Evolutionary conservation across 1,140 invertebrate genomes (phyloP), one percentile per base, ranked within the genome.

Genomic region (Drosophila sturtevanti): DNA sequence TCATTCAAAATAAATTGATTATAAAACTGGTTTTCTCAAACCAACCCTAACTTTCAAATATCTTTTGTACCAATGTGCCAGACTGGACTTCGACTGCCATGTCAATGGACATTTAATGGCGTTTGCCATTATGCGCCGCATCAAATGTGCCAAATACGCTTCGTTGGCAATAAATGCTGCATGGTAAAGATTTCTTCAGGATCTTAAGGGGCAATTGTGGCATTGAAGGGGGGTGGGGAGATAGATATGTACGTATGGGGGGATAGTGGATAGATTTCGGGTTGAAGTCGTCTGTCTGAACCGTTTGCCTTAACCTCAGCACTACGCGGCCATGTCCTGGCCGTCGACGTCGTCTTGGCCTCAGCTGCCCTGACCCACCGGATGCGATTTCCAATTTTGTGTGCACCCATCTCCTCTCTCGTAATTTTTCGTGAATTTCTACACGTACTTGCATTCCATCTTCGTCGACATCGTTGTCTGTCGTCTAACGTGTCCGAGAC

Each of bases 61-160:
- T 41, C 14, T 22, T 37, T 60, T 6, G 11, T 2, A 11, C 68
- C 82, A 87, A 72, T 76, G 84, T 87, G 41, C 68, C 51, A 31
- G 41, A 44, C 41, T 41, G 71, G 52, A 77, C 78, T 62, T 74
- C 61, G 64, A 27, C 60, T 59, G 75, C 70, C 71, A 87, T 89
- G 84, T 89, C 84, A 89, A 89, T 89, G 84, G 84, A 89, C 85
- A 89, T 89, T 89, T 89, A 89, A 89, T 89, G 84, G 85, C 84
- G 73, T 80, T 77, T 69, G 67, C 84, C 84, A 89, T 89, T 89
- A 89, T 89, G 84, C 85, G 86, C 77, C 80, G 80, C 84, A 89
- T 89, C 84, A 89, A 89, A 80, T 89, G 84, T 82, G 77, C 79
- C 84, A 89, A 89, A 89, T 87, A 89, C 84, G 84, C 84, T 89